Percentiles rank a stretch among this genome's conserved stretches.
Evolutionary conservation across 1,140 invertebrate genomes (phyloP).

Genomic region (Mycetomoellerius zeteki): DNA sequence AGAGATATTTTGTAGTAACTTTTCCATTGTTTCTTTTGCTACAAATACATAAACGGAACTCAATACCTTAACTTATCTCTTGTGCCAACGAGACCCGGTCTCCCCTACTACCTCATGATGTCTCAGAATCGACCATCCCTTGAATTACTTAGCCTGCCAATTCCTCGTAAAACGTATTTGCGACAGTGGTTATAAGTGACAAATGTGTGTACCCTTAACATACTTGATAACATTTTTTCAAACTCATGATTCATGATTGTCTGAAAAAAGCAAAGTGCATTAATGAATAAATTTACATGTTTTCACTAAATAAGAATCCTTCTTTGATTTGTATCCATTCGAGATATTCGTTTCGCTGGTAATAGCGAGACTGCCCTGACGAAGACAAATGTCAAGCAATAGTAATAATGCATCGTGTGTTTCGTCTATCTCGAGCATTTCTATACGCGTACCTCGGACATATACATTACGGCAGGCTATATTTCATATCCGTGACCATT

Average conservation of each 20-base stretch:
- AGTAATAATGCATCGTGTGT: constrained; percentile 63
- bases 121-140: background rate
- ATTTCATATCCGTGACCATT: constrained; percentile 55
- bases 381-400: constrained; percentile 66
- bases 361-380: constrained; percentile 43
- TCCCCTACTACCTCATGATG: constrained; percentile 1
- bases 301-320: background rate
- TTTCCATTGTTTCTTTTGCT: too few species aligned
- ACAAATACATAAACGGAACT: too few species aligned
- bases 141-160: background rate
- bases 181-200: background rate
- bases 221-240: background rate
- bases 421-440: constrained; percentile 39
- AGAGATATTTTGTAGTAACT: too few species aligned
- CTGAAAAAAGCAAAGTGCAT: background rate
- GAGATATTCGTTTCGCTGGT: constrained; percentile 14
- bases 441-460: constrained; percentile 24
- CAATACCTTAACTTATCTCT: too few species aligned
- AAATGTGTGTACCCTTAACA: background rate
- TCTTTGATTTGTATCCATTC: background rate
- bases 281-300: background rate
- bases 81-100: too few species aligned
- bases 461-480: constrained; percentile 34
- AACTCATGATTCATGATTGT: background rate
- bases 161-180: background rate